Conservation (phyloP, 2,888 invertebrate genomes). For the Augiades crinisus region DNA sequence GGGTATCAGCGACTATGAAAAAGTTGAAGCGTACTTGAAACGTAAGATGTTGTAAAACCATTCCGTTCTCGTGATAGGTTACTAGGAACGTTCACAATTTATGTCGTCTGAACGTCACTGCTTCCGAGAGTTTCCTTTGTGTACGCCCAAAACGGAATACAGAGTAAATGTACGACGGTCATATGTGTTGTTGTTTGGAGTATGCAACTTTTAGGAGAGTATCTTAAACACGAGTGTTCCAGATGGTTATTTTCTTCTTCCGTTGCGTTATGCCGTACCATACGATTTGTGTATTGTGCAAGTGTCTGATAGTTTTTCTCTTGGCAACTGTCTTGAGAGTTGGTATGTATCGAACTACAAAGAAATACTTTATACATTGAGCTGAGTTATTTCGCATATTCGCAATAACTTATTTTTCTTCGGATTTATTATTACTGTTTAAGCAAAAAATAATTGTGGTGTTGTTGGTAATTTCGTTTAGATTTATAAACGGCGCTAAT, state of each 20-base stretch:
- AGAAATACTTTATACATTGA: background rate
- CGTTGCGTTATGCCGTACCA: slow-evolving; percentile 16
- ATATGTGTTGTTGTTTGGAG: slow-evolving; percentile 27
- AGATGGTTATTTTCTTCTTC: slow-evolving; percentile 26
- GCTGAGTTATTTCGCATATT: too few relatives aligned
- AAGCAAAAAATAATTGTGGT: too few relatives aligned
- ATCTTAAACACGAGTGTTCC: slow-evolving; percentile 23
- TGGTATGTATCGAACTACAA: too few relatives aligned
- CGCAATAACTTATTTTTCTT: too few relatives aligned
- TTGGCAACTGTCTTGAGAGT: slow-evolving; percentile 3
- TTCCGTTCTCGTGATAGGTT: slow-evolving; percentile 30
- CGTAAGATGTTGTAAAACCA: slow-evolving; percentile 8
- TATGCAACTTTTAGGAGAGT: slow-evolving; percentile 26
- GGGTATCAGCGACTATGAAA: background rate
- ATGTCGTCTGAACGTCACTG: slow-evolving; percentile 31
- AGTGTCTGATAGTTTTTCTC: slow-evolving; percentile 4
- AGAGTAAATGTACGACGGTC: slow-evolving; percentile 24
- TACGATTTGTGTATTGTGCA: slow-evolving; percentile 17
- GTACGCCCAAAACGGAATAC: slow-evolving; percentile 26
- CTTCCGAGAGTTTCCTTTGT: slow-evolving; percentile 26
- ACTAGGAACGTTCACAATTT: slow-evolving; percentile 53
- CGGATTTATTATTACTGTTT: too few relatives aligned
- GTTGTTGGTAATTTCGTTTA: background rate
- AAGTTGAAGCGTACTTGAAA: background rate
- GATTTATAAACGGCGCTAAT: background rate